Evolutionary conservation across 2,113 vertebrate genomes (phyloP).

Genomic region (Mus pahari): DNA sequence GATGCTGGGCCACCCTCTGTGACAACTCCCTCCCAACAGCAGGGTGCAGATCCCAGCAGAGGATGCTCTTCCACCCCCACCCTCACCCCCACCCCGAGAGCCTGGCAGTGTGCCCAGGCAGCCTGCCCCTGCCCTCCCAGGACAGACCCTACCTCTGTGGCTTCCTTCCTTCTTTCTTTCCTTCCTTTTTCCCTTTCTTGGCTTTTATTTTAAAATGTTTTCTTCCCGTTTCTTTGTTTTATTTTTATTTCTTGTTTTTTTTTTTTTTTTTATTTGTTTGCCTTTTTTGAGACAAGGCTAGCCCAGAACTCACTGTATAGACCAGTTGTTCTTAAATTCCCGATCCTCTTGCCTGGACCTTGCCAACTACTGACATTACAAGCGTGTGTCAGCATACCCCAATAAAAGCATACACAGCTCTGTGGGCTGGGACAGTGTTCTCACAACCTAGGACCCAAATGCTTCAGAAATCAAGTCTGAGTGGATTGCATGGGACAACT

Average conservation of each 20-base stretch:
- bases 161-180: background rate
- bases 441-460: background rate
- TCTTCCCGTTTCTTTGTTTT: background rate
- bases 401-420: background rate
- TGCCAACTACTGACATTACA: background rate
- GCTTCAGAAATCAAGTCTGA: background rate
- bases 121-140: background rate
- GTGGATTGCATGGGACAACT: background rate
- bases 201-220: background rate
- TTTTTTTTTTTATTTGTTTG: background rate
- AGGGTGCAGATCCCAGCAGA: background rate
- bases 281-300: background rate
- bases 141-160: background rate
- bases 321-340: background rate
- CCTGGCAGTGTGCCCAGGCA: background rate
- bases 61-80: fast-evolving
- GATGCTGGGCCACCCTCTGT: background rate
- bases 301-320: background rate
- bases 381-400: background rate
- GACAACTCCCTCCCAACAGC: background rate
- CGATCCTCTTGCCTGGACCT: background rate
- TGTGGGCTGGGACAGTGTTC: background rate
- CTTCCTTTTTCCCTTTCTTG: background rate
- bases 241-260: background rate
- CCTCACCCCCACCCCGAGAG: background rate